Base-by-base conservation (phyloP, 23 tunicate species). In the Halocynthia roretzi region DNA sequence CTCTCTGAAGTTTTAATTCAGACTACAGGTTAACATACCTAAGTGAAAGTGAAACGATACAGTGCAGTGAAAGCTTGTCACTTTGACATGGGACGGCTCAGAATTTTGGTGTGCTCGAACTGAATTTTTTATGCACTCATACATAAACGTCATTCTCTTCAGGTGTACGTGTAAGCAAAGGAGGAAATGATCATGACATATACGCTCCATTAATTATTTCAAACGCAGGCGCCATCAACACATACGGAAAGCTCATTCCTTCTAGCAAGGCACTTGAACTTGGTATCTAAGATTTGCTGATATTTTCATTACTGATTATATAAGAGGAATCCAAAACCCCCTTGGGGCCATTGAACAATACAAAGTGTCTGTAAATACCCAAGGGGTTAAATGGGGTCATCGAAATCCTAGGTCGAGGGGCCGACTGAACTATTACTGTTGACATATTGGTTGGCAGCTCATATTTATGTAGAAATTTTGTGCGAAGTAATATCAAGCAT, bases 161-260 rank as follows among this genome's bases (percentile, higher is more conserved):
- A 74, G 78, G 78, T 54, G 78, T 74, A 10, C 12, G 58, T 56
- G 78, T 74, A 63, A 74, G 18, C 22, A 74, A 74, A 49, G 56
- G 56, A 17, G 78, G 55, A 7, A n/a, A 69, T 10, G 77, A 68
- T 14, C 52, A 56, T 10, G 83, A 80, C n/a, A 80, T 80, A 51
- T 68, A 17, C 6, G 85, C 85, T 18, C 80, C 80, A 15, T 10
- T 58, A 20, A 56, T 81, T 53, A 54, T 81, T 14, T 72, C 80
- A 31, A 61, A 72, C 50, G 85, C 80, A 8, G 85, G 85, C 14
- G 70, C 70, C 6, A 31, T 54, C n/a, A 81, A 81, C 50, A 81
- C 85, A 61, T 81, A 56, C 64, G 23, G 56, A 12, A 54, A 55
- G 5, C 55, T 81, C 19, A 8, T 81, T n/a, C 80, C 85, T 14